Percentiles rank a stretch among this genome's conserved stretches.
phyloP scores from a whole-genome alignment of 2,888 invertebrate species.

The Eupeodes latifasciatus region DNA sequence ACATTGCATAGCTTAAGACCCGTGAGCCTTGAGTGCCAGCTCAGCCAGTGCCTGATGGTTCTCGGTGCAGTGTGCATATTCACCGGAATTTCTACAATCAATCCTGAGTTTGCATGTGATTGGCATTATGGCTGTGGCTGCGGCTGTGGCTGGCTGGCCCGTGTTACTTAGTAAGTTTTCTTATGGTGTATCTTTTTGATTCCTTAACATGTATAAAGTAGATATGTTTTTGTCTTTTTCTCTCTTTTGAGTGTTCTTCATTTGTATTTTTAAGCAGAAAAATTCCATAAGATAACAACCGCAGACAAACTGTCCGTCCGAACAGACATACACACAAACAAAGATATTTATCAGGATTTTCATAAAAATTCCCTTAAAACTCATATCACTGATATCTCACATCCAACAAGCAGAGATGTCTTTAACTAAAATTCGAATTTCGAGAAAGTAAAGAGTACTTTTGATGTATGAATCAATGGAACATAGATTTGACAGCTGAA shows the following conservation, averaged over 20 bases:
- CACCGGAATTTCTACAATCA: constrained; percentile 70
- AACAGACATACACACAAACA: constrained; percentile 63
- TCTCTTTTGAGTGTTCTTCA: constrained; percentile 26
- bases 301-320: constrained; percentile 73
- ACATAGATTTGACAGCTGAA: neutral
- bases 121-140: constrained; percentile 51
- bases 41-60: neutral
- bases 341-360: constrained; percentile 70
- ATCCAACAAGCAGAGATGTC: constrained; percentile 11
- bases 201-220: neutral
- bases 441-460: neutral
- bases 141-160: neutral
- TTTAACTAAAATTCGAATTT: neutral
- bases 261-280: constrained; percentile 71
- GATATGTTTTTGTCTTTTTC: neutral
- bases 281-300: constrained; percentile 73
- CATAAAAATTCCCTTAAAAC: constrained; percentile 74
- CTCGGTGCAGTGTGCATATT: constrained; percentile 38
- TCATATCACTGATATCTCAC: constrained; percentile 74
- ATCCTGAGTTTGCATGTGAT: constrained; percentile 62
- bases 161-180: constrained; percentile 38
- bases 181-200: constrained; percentile 20
- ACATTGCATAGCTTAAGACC: neutral
- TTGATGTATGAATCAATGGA: too few relatives aligned
- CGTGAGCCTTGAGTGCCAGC: neutral